phyloP scores from a whole-genome alignment of 2,797 vertebrate genomes.

The Pipistrellus kuhlii region DNA sequence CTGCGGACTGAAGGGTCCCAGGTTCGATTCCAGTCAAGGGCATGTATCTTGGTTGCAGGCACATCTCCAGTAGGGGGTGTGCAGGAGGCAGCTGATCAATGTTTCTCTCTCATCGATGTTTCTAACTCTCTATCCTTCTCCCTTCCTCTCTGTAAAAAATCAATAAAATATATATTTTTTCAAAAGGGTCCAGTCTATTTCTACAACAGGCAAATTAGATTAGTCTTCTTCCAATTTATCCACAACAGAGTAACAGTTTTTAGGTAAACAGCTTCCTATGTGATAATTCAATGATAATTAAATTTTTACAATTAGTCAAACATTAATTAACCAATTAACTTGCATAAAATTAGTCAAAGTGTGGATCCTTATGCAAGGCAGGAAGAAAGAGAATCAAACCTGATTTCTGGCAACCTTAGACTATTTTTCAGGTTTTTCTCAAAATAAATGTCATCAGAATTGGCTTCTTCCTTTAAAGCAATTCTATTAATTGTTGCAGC shows the following conservation, averaged over 20 bases:
- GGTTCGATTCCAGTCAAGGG: no score
- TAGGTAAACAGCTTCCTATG: slow-evolving; percentile 32
- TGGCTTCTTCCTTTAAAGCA: slow-evolving; percentile 50
- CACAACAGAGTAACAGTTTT: slow-evolving; percentile 39
- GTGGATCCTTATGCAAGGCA: not conserved
- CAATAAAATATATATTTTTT: not conserved
- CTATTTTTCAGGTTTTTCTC: slow-evolving; percentile 32
- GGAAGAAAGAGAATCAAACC: not conserved
- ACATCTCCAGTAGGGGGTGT: no score
- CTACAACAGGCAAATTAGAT: slow-evolving; percentile 44
- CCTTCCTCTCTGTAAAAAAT: no score
- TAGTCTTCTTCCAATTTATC: slow-evolving; percentile 46
- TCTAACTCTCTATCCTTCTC: no score
- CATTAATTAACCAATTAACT: slow-evolving; percentile 53
- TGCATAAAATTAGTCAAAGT: slow-evolving; percentile 52
- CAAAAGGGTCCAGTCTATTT: slow-evolving; percentile 32
- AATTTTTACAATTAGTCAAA: slow-evolving; percentile 62
- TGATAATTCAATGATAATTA: slow-evolving; percentile 60
- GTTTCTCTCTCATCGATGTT: no score
- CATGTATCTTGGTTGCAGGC: no score
- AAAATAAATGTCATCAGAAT: slow-evolving; percentile 43
- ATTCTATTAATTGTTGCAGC: slow-evolving; percentile 60
- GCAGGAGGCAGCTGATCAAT: no score
- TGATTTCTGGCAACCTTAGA: slow-evolving; percentile 31
- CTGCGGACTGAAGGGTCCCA: no score